These are phyloP conservation scores for Halocynthia aurantium DNA, from an alignment of 23 tunicate genomes.

Conservation along the genomic window DNA sequence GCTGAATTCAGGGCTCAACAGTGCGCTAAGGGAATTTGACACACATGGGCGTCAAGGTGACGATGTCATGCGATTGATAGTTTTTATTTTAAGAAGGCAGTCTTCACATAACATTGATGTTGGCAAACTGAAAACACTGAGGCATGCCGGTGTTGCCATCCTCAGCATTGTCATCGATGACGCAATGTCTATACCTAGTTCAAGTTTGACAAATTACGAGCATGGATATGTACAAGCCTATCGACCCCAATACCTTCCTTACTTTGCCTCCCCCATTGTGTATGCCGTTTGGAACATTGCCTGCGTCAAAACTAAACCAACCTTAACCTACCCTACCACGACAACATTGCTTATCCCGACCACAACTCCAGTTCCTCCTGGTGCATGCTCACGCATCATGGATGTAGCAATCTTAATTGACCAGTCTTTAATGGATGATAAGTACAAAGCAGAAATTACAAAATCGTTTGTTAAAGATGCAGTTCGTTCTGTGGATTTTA, in stretches of 20 bases:
- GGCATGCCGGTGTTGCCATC: slow-evolving; percentile 5
- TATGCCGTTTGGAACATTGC: slow-evolving; percentile 18
- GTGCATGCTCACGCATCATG: slow-evolving; percentile 21
- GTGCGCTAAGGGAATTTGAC: not conserved
- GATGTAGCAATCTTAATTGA: slow-evolving; percentile 43
- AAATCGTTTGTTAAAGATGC: slow-evolving; percentile 28
- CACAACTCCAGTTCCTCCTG: slow-evolving; percentile 14
- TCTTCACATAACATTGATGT: not conserved
- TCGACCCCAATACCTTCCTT: slow-evolving; percentile 29
- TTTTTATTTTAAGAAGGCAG: slow-evolving; percentile 33
- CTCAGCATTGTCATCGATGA: slow-evolving; percentile 24
- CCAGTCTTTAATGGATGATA: slow-evolving; percentile 4
- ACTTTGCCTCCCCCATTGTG: slow-evolving; percentile 32
- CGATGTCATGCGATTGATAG: slow-evolving; percentile 24
- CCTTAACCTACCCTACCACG: not conserved
- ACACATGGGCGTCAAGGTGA: slow-evolving; percentile 1
- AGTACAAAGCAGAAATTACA: not conserved
- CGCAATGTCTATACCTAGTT: slow-evolving; percentile 28
- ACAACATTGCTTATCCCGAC: not conserved
- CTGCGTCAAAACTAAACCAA: slow-evolving; percentile 10
- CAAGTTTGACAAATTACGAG: not conserved
- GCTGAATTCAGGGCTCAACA: not conserved
- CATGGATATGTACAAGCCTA: slow-evolving; percentile 26
- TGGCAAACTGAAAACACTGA: not conserved
- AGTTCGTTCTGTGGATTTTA: slow-evolving; percentile 7